phyloP scores from a whole-genome alignment of 2,888 invertebrate genomes.

The Litoditis marina region DNA sequence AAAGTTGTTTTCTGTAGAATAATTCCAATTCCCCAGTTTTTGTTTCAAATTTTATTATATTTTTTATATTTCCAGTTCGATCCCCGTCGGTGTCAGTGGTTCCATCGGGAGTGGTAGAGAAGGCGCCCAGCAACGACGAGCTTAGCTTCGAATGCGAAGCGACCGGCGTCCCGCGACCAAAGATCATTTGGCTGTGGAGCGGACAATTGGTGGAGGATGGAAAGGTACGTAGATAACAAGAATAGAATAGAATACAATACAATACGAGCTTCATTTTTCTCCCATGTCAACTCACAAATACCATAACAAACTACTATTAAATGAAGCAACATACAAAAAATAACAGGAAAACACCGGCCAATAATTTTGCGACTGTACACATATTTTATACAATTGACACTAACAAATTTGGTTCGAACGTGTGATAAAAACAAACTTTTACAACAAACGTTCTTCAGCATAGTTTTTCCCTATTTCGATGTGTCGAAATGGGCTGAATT shows the following conservation, averaged over 20 bases:
- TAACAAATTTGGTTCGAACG: no score
- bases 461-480: no score
- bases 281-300: background rate
- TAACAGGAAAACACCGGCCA: no score
- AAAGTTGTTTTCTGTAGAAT: no score
- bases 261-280: conserved; percentile 3
- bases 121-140: conserved; percentile 52
- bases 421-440: no score
- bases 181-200: conserved; percentile 60
- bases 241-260: background rate
- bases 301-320: background rate
- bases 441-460: no score
- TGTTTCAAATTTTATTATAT: no score
- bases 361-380: no score
- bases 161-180: conserved; percentile 57
- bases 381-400: no score
- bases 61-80: conserved; percentile 31
- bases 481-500: no score
- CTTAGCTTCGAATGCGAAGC: conserved; percentile 55
- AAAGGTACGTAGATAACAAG: conserved; percentile 25
- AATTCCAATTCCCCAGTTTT: no score
- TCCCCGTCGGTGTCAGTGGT: conserved; percentile 44
- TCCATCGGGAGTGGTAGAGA: conserved; percentile 45
- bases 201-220: conserved; percentile 56
- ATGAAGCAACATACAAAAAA: no score